Conservation (phyloP, 2,888 invertebrate species). For the Drosophila stalkeri region DNA sequence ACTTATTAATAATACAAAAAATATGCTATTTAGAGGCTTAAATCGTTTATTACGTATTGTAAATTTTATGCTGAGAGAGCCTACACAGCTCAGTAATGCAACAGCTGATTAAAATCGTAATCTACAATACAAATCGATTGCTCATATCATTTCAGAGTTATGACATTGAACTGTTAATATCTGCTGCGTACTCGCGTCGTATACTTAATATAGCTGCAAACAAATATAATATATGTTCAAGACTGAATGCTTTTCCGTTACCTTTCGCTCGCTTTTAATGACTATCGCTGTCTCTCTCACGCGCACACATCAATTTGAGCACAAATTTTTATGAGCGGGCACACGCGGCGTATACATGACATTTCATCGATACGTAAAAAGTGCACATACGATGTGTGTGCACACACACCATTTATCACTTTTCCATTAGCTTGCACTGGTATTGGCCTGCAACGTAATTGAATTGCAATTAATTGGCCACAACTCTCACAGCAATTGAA, state of each 20-base stretch:
- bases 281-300: neutral
- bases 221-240: neutral
- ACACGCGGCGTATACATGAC: conserved; percentile 36
- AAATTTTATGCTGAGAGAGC: neutral
- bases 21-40: too few relatives aligned
- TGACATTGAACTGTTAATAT: neutral
- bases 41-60: neutral
- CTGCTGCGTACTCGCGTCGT: neutral
- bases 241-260: neutral
- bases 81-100: too few relatives aligned
- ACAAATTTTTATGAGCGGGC: conserved; percentile 6
- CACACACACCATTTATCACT: conserved; percentile 18
- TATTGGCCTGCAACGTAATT: conserved; percentile 26
- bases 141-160: neutral
- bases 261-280: neutral
- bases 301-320: neutral
- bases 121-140: too few relatives aligned
- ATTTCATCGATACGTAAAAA: conserved; percentile 13
- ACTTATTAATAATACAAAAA: too few relatives aligned
- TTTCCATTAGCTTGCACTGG: neutral
- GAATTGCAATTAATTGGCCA: conserved; percentile 47
- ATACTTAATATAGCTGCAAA: neutral
- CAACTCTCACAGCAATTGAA: conserved; percentile 27
- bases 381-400: conserved; percentile 29
- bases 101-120: too few relatives aligned